Percentiles rank a stretch among this genome's conserved stretches.
These are phyloP conservation scores for Serripes groenlandicus DNA, from an alignment of 2,888 invertebrate species.

Conservation along the genomic window DNA sequence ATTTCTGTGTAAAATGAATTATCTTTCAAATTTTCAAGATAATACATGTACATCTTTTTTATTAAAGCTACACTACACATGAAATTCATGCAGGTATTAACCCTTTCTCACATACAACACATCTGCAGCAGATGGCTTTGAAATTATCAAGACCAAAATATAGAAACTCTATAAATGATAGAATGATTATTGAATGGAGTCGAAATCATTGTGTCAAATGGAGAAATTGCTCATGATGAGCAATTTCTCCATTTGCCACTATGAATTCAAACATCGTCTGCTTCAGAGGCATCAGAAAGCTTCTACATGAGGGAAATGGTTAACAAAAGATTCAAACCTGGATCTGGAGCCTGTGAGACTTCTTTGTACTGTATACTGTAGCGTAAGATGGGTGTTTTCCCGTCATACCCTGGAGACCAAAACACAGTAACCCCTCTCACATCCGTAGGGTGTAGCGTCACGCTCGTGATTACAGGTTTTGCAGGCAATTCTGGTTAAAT, in stretches of 20 bases:
- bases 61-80: too few species aligned
- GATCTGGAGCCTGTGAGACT: slow-evolving; percentile 38
- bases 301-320: neutral
- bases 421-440: slow-evolving; percentile 95
- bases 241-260: slow-evolving; percentile 5
- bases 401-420: slow-evolving; percentile 99
- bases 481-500: slow-evolving; percentile 93
- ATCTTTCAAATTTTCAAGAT: too few species aligned
- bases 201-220: slow-evolving; percentile 1
- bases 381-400: slow-evolving; percentile 97
- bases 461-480: slow-evolving; percentile 95
- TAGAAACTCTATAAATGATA: too few species aligned
- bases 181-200: neutral
- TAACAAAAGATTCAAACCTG: neutral
- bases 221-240: neutral
- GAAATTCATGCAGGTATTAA: too few species aligned
- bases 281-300: neutral
- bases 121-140: too few species aligned
- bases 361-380: slow-evolving; percentile 93
- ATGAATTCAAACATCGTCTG: neutral
- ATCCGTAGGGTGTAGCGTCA: slow-evolving; percentile 92
- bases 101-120: too few species aligned
- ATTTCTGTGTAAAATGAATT: too few species aligned
- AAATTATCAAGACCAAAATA: too few species aligned
- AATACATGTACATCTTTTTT: too few species aligned